phyloP scores from a whole-genome alignment of 2,797 vertebrate genomes.

The Chaetodon trifasciatus region DNA sequence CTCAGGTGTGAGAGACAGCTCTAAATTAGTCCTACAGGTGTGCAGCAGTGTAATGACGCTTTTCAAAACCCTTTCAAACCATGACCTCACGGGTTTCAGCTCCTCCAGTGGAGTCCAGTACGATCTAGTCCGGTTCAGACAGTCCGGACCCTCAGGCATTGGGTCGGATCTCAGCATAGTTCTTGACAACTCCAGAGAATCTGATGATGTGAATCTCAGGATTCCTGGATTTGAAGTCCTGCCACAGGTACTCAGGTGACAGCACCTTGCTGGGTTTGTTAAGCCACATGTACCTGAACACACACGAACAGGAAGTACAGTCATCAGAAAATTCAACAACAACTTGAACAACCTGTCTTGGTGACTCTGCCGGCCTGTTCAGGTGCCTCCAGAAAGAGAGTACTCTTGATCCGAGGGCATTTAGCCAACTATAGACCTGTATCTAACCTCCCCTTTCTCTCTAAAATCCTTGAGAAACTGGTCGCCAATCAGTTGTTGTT shows the following conservation, averaged over 20 bases:
- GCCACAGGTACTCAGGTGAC: conserved; percentile 88
- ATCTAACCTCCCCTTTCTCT: too few species aligned
- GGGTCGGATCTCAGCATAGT: conserved; percentile 68
- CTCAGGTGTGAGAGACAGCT: not conserved
- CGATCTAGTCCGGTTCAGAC: not conserved
- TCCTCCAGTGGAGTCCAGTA: not conserved
- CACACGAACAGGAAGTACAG: conserved; percentile 15
- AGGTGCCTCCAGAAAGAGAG: not conserved
- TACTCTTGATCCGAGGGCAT: too few species aligned
- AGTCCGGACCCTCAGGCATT: conserved; percentile 40
- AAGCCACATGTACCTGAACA: conserved; percentile 78
- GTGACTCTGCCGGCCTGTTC: not conserved
- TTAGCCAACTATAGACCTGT: too few species aligned
- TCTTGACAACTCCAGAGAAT: conserved; percentile 81
- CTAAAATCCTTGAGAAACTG: too few species aligned
- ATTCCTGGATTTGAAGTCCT: conserved; percentile 69
- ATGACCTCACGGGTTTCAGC: not conserved
- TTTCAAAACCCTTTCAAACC: not conserved
- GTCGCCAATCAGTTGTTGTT: too few species aligned
- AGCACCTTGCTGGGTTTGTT: conserved; percentile 87
- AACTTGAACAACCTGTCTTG: too few species aligned
- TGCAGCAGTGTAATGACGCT: not conserved
- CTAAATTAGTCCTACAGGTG: not conserved
- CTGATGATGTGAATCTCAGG: conserved; percentile 75
- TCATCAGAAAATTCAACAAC: not conserved